Conservation (phyloP, 2,113 vertebrate species). For the Pangasianodon hypophthalmus region DNA sequence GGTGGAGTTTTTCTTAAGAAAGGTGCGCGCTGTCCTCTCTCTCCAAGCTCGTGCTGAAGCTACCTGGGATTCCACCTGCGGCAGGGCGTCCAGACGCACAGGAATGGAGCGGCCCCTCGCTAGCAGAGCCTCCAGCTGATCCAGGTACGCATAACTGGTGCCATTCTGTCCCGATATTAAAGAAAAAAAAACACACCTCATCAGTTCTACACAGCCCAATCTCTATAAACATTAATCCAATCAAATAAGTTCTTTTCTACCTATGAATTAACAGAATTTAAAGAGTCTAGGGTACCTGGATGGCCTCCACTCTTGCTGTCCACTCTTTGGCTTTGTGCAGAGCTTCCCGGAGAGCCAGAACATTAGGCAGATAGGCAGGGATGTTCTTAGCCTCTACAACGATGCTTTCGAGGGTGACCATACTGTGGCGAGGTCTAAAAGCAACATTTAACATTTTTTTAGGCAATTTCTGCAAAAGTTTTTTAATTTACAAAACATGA, state of each 20-base stretch:
- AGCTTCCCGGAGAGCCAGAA: slow-evolving; percentile 90
- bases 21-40: slow-evolving; percentile 91
- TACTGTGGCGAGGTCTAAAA: slow-evolving; percentile 88
- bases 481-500: not conserved
- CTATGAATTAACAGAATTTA: not conserved
- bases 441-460: not conserved
- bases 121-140: slow-evolving; percentile 91
- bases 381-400: slow-evolving; percentile 94
- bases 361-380: slow-evolving; percentile 93
- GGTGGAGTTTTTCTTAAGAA: slow-evolving; percentile 98
- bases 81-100: slow-evolving; percentile 86
- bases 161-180: slow-evolving; percentile 76
- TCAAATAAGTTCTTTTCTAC: not conserved
- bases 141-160: slow-evolving; percentile 89
- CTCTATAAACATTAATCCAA: not conserved
- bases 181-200: not conserved
- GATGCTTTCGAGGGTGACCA: slow-evolving; percentile 90
- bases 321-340: slow-evolving; percentile 95
- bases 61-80: slow-evolving; percentile 95
- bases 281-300: slow-evolving; percentile 79
- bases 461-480: not conserved
- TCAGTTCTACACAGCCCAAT: not conserved
- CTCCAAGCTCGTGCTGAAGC: slow-evolving; percentile 92
- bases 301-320: slow-evolving; percentile 91
- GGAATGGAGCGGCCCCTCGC: slow-evolving; percentile 92